A percentile compares a stretch with the other conserved stretches of the same genome.
Conservation (phyloP, 1,140 invertebrate genomes). For the Drosophila lini region DNA sequence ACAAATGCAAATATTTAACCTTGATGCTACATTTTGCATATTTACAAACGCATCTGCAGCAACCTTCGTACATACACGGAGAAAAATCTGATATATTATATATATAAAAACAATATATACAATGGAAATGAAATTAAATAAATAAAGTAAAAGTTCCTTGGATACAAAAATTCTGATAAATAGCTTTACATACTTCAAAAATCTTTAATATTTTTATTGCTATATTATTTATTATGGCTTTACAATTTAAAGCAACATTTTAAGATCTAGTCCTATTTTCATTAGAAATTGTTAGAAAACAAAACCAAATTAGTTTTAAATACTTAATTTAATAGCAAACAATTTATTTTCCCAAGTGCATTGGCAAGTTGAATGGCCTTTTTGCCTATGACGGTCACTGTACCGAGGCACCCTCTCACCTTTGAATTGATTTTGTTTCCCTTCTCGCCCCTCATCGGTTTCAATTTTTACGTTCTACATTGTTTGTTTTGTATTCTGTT, state of each 20-base stretch:
- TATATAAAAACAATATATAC: neutral
- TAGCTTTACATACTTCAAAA: neutral
- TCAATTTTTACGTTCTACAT: slow-evolving; percentile 61
- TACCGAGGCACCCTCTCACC: slow-evolving; percentile 46
- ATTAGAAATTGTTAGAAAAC: no score
- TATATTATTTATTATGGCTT: no score
- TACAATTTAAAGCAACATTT: no score
- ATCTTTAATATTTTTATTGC: no score
- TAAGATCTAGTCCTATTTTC: rapidly evolving
- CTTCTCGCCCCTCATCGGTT: slow-evolving; percentile 33
- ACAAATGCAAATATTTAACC: slow-evolving; percentile 79
- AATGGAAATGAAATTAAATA: neutral
- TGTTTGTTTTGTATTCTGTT: slow-evolving; percentile 45
- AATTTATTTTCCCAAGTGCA: neutral
- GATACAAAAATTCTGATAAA: no score
- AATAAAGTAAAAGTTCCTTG: neutral
- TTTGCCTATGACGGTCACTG: slow-evolving; percentile 62
- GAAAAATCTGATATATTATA: neutral
- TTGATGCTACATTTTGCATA: slow-evolving; percentile 64
- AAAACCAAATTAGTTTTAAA: neutral
- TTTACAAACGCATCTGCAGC: slow-evolving; percentile 17
- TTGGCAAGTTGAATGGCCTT: slow-evolving; percentile 65
- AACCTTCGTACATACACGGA: slow-evolving; percentile 1
- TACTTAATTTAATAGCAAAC: neutral
- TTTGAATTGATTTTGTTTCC: slow-evolving; percentile 62